Base-by-base conservation (phyloP, 2,888 invertebrate genomes). In the Escarpia spicata region DNA sequence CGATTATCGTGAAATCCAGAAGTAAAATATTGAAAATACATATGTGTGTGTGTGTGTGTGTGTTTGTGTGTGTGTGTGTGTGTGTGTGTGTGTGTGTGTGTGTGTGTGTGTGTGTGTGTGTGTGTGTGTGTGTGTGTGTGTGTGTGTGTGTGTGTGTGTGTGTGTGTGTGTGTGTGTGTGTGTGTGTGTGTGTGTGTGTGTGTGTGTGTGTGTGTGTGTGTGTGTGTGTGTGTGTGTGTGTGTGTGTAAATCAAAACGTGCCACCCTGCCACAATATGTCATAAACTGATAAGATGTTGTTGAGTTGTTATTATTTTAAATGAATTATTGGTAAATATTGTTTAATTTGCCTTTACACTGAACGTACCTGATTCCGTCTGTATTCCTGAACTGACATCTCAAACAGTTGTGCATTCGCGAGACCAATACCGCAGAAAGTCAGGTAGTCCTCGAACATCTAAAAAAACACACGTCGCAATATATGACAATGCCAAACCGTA, bases 341-440 rank as follows among this genome's bases (percentile, higher is more conserved):
- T 37, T 37, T 37, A 37, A 37, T 37, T 37, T 37, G 37, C 37
- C 37, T 0, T 75, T 75, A 75, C 19, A 75, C 6, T 75, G n/a
- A 75, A 75, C 75, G 19, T 96, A 97, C 98, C 97, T 99, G 98
- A 97, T 99, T 99, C 95, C 99, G 97, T 95, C 98, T 98, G 97
- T 98, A 99, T 96, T 99, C 99, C 95, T 98, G 97, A 26, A 99
- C 98, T 58, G 99, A 99, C 95, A 99, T 98, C 97, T 99, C 99
- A 96, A 99, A 99, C 43, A 99, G 97, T 96, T 99, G 99, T 44
- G 99, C 99, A 97, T 99, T 99, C 96, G 99, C 99, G 92, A 99
- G 97, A 3, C 99, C 99, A 95, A 99, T 99, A 43, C 99, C 99
- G 96, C 99, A 99, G 97, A 99, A 99, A 37, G 98, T 99, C 93